Evolutionary conservation across 2,113 vertebrate species (phyloP).

Genomic region (Calyptommatus sinebrachiatus): DNA sequence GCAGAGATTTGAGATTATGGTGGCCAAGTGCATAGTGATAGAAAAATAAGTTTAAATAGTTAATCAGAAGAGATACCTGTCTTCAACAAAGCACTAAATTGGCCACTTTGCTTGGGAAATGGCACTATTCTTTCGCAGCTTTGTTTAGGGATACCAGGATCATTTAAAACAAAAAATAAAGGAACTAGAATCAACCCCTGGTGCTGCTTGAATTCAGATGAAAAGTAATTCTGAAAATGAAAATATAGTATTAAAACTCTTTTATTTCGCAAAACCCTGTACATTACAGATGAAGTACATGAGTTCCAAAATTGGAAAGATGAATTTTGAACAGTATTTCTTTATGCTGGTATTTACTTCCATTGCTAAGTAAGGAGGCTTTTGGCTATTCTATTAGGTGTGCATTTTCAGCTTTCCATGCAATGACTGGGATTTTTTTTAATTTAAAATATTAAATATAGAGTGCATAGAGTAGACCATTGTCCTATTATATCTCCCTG

Average conservation of each 20-base stretch:
- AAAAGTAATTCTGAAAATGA: not conserved
- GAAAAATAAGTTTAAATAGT: no score
- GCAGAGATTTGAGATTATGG: no score
- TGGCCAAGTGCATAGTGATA: no score
- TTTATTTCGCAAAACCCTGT: not conserved
- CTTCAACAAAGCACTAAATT: no score
- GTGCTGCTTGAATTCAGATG: not conserved
- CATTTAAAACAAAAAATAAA: not conserved
- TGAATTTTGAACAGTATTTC: not conserved
- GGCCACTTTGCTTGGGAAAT: no score
- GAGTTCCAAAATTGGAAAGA: not conserved
- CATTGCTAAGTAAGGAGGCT: not conserved
- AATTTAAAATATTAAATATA: not conserved
- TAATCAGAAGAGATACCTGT: no score
- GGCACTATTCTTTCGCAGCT: no score
- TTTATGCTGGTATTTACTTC: not conserved
- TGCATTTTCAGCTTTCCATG: not conserved
- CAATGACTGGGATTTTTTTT: not conserved
- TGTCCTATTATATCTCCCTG: not conserved
- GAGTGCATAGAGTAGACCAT: not conserved
- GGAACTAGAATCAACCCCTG: not conserved
- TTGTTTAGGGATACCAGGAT: no score
- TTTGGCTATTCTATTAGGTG: not conserved
- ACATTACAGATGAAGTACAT: not conserved
- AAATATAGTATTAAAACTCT: not conserved